A percentile compares a stretch with the other conserved stretches of the same genome.
Conservation (phyloP, 2,797 vertebrate genomes). For the Lithobates pipiens region DNA sequence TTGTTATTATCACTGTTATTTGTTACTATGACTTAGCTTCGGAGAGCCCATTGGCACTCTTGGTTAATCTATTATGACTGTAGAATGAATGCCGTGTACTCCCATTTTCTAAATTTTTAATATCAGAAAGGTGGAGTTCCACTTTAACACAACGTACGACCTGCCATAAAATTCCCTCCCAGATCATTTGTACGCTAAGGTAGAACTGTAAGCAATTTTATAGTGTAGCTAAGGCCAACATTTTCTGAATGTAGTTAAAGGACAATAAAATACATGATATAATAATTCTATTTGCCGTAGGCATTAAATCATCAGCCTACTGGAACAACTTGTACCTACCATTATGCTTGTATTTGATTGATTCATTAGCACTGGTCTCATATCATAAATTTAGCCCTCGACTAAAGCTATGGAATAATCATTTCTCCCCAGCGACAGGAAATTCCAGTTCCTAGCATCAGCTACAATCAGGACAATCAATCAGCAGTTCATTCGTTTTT, state of each 20-base stretch:
- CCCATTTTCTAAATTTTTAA: too few relatives aligned
- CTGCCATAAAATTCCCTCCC: not conserved
- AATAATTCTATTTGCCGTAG: conserved; percentile 5
- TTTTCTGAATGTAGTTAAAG: not conserved
- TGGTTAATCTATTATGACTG: too few relatives aligned
- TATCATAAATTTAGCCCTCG: not conserved
- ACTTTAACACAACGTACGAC: not conserved
- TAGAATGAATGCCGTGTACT: too few relatives aligned
- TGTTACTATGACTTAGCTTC: too few relatives aligned
- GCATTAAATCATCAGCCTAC: conserved; percentile 1
- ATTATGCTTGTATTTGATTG: not conserved
- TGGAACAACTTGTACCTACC: not conserved
- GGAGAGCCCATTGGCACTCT: too few relatives aligned
- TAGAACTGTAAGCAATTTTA: not conserved
- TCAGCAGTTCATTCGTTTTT: not conserved
- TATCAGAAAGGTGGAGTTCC: not conserved
- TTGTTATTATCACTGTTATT: too few relatives aligned
- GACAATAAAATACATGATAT: not conserved
- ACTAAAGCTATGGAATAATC: not conserved
- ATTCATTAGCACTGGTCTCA: conserved; percentile 2
- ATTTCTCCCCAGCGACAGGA: not conserved
- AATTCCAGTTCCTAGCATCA: not conserved
- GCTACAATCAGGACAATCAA: not conserved
- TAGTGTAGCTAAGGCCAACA: not conserved
- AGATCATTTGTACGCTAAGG: not conserved